phyloP scores from a whole-genome alignment of 1,140 invertebrate species.

The Eriosoma lanigerum region DNA sequence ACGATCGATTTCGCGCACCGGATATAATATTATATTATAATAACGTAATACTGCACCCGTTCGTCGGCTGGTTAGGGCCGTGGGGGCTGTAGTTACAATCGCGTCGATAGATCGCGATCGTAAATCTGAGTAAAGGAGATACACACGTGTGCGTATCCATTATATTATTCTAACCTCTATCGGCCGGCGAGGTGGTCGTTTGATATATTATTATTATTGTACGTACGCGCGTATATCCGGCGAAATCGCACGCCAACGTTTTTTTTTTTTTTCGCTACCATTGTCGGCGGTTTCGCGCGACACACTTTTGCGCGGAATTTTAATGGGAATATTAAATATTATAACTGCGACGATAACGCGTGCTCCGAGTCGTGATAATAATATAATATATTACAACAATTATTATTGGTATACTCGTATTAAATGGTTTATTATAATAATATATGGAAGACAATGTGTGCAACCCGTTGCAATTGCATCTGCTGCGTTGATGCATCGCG shows the following conservation, averaged over 20 bases:
- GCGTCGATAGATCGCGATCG: conserved; percentile 10
- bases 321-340: not conserved
- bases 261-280: too few species aligned
- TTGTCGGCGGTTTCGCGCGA: too few species aligned
- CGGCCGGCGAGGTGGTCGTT: not conserved
- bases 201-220: not conserved
- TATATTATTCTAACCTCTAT: not conserved
- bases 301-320: conserved; percentile 19
- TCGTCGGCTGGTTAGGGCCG: not conserved
- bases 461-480: too few species aligned
- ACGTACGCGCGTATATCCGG: too few species aligned
- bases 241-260: too few species aligned
- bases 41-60: too few species aligned
- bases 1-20: not conserved
- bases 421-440: too few species aligned
- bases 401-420: too few species aligned
- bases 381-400: too few species aligned
- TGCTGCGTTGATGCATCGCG: too few species aligned
- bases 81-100: not conserved
- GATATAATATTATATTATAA: not conserved
- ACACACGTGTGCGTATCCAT: not conserved
- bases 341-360: too few species aligned
- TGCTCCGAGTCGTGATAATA: too few species aligned
- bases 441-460: not conserved
- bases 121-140: conserved; percentile 1